Percentiles rank a stretch among this genome's conserved stretches.
phyloP scores from a whole-genome alignment of 2,113 vertebrate genomes.

The Pseudorectes ferrugineus region DNA sequence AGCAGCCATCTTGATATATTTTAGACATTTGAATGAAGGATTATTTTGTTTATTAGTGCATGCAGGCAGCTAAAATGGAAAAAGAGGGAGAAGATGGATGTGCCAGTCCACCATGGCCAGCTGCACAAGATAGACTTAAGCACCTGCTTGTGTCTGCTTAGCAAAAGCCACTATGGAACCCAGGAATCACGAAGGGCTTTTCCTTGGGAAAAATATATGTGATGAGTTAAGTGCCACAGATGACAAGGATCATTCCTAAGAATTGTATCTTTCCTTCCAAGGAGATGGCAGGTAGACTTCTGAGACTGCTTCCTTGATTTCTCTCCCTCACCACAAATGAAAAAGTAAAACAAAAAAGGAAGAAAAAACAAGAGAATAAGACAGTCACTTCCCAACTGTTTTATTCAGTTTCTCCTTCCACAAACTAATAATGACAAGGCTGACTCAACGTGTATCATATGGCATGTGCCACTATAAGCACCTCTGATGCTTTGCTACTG shows the following conservation, averaged over 20 bases:
- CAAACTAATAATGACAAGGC: background rate
- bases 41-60: background rate
- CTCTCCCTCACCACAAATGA: background rate
- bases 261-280: background rate
- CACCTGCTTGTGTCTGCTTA: background rate
- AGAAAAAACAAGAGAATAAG: background rate
- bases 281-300: background rate
- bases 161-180: background rate
- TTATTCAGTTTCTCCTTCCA: background rate
- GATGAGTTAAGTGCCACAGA: background rate
- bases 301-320: background rate
- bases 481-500: background rate
- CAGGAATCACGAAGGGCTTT: background rate
- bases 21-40: background rate
- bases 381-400: background rate
- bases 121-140: background rate
- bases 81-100: background rate
- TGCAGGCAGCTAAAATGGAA: background rate
- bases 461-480: background rate
- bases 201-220: background rate
- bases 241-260: background rate
- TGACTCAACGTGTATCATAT: rapidly evolving
- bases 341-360: background rate
- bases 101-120: background rate
- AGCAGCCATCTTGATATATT: background rate